Percentiles rank a stretch among this genome's conserved stretches.
phyloP scores from a whole-genome alignment of 2,888 invertebrate genomes.

The Andrena haemorrhoa region DNA sequence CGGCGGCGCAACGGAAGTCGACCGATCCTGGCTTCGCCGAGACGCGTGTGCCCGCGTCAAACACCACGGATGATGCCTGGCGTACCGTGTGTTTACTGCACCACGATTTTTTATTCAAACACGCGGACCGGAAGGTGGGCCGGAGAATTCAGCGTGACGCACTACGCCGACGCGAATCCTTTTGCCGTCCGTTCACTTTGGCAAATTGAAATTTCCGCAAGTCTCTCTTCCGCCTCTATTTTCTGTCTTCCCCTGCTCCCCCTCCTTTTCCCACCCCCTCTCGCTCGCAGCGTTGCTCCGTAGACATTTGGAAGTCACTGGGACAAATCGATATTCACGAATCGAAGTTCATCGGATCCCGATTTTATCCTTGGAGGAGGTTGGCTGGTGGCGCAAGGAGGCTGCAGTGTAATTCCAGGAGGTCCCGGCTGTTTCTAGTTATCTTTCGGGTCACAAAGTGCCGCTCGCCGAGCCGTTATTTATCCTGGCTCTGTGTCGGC shows the following conservation, averaged over 20 bases:
- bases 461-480: not conserved
- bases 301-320: constrained; percentile 62
- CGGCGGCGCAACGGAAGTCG: constrained; percentile 67
- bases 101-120: constrained; percentile 37
- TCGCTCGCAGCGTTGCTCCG: constrained; percentile 41
- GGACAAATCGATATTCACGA: constrained; percentile 66
- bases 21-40: constrained; percentile 59
- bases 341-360: constrained; percentile 36
- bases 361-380: not conserved
- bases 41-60: constrained; percentile 34
- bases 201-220: constrained; percentile 72
- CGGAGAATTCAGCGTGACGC: constrained; percentile 53
- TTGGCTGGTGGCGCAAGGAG: not conserved
- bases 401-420: not conserved
- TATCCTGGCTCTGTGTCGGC: not conserved
- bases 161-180: constrained; percentile 41
- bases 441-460: constrained; percentile 7
- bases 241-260: constrained; percentile 8
- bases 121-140: constrained; percentile 33
- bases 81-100: not conserved
- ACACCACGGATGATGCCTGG: not conserved
- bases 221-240: constrained; percentile 30
- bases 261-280: constrained; percentile 16
- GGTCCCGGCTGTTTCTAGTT: not conserved
- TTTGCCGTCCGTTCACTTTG: constrained; percentile 53